Conservation (phyloP, 2,113 vertebrate species). For the Nesogale talazaci region DNA sequence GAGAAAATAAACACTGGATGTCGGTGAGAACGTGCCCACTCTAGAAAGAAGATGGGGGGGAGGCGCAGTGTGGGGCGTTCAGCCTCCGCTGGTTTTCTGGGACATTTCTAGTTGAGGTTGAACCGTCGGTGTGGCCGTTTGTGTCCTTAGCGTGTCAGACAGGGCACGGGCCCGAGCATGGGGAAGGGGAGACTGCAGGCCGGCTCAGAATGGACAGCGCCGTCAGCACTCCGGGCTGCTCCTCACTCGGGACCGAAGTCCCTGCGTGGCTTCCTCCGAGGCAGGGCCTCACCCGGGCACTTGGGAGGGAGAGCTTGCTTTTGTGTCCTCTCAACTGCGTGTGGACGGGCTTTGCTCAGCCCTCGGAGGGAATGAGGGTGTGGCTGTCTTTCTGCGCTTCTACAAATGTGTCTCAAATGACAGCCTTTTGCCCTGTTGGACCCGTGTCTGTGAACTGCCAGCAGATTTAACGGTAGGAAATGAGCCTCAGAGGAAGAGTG, state of each 20-base stretch:
- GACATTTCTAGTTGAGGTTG: slow-evolving; percentile 32
- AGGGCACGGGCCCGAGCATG: background rate
- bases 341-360: background rate
- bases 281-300: background rate
- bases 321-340: background rate
- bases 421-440: background rate
- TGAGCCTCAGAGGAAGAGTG: slow-evolving; percentile 1
- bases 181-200: slow-evolving; percentile 4
- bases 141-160: slow-evolving; percentile 27
- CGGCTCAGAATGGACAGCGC: background rate
- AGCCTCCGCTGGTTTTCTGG: slow-evolving; percentile 31
- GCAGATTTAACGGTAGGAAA: slow-evolving; percentile 8
- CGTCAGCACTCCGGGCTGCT: background rate
- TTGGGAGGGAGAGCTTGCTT: background rate
- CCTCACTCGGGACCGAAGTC: background rate
- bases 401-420: background rate
- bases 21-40: slow-evolving; percentile 2
- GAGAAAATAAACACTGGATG: slow-evolving; percentile 53
- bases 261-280: background rate
- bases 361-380: background rate
- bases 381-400: background rate
- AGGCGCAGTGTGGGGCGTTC: slow-evolving; percentile 24
- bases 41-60: background rate
- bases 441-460: background rate
- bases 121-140: background rate